Evolutionary conservation across 1,140 invertebrate genomes (phyloP).

Genomic region (Eumeta japonica): DNA sequence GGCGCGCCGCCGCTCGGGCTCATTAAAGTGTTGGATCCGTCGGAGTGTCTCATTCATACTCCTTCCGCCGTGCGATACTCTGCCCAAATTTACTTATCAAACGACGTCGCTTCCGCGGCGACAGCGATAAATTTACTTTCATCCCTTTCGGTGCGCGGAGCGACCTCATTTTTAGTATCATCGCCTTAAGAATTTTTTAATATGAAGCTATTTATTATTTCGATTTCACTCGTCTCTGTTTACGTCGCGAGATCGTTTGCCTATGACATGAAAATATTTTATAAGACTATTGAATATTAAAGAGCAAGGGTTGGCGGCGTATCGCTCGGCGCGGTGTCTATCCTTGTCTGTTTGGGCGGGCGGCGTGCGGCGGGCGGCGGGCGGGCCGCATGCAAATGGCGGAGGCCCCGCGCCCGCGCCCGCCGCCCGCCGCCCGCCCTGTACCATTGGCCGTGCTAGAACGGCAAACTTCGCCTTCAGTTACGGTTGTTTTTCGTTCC

Average conservation of each 20-base stretch:
- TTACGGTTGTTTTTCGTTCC: constrained; percentile 57
- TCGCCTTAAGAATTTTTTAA: no score
- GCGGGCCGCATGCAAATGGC: constrained; percentile 56
- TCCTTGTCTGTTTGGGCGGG: constrained; percentile 50
- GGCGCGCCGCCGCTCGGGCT: no score
- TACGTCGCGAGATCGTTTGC: no score
- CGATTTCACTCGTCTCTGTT: no score
- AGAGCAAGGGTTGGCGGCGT: no score
- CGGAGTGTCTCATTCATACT: constrained; percentile 42
- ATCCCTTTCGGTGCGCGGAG: constrained; percentile 37
- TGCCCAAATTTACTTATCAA: constrained; percentile 34
- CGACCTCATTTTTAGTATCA: constrained; percentile 30
- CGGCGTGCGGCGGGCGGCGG: constrained; percentile 51
- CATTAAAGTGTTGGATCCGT: constrained; percentile 30
- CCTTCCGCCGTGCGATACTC: constrained; percentile 25
- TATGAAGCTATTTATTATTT: no score
- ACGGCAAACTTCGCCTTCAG: constrained; percentile 55
- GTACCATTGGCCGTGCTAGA: constrained; percentile 52
- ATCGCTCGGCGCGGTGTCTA: constrained; percentile 26
- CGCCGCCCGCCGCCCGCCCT: constrained; percentile 41
- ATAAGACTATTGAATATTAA: no score
- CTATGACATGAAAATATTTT: no score
- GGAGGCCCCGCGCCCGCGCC: constrained; percentile 27
- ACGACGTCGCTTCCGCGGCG: constrained; percentile 26
- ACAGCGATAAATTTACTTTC: constrained; percentile 50